Conservation (phyloP, 2,113 vertebrate species). For the Ciconia maguari region DNA sequence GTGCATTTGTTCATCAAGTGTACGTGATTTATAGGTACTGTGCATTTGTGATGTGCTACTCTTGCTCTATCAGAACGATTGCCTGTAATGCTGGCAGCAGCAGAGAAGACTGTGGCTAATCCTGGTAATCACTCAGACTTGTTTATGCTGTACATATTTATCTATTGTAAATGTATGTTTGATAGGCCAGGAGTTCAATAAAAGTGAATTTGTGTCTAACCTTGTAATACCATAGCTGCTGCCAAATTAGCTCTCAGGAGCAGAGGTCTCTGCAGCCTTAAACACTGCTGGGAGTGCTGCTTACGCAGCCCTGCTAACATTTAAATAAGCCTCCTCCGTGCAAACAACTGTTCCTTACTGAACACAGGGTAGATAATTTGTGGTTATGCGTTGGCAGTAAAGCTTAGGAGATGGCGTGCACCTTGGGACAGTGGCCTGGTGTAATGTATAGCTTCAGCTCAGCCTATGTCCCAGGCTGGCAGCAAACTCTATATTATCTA, state of each 20-base stretch:
- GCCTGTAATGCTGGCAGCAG: background rate
- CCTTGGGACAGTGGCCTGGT: background rate
- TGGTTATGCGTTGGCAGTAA: background rate
- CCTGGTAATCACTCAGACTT: constrained; percentile 23
- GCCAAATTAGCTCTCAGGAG: background rate
- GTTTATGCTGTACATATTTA: constrained; percentile 48
- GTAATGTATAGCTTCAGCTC: background rate
- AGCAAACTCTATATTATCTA: background rate
- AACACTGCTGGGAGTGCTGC: background rate
- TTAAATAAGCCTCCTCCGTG: background rate
- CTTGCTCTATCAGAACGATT: fast-evolving
- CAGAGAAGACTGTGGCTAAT: background rate
- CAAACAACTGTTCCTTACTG: background rate
- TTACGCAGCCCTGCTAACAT: background rate
- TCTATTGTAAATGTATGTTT: constrained; percentile 23
- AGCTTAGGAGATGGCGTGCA: background rate
- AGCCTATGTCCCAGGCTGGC: background rate
- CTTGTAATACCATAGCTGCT: background rate
- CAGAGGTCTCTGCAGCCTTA: background rate
- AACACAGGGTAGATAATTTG: background rate
- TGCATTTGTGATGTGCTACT: background rate
- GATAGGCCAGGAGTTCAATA: constrained; percentile 16
- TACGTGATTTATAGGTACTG: fast-evolving
- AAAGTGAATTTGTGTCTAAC: background rate
- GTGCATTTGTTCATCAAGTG: background rate